These are phyloP conservation scores for Phania funesta DNA, from an alignment of 2,888 invertebrate genomes.

Conservation along the genomic window DNA sequence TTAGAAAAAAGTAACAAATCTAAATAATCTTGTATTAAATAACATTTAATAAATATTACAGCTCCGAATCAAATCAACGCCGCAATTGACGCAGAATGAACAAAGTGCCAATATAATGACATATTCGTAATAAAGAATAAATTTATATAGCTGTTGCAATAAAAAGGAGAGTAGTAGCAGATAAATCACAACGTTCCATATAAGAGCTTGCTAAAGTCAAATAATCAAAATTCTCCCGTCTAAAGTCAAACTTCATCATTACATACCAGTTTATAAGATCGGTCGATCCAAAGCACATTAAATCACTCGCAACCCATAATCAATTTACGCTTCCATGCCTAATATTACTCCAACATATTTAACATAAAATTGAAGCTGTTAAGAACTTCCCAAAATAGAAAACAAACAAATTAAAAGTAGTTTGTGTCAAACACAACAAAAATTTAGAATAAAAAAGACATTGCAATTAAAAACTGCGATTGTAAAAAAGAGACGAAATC, in stretches of 20 bases:
- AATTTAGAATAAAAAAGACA: neutral
- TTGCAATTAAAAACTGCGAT: neutral
- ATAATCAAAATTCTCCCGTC: slow-evolving; percentile 61
- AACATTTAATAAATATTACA: slow-evolving; percentile 53
- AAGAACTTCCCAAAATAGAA: slow-evolving; percentile 19
- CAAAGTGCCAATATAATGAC: neutral
- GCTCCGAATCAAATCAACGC: slow-evolving; percentile 43
- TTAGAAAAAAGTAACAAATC: slow-evolving; percentile 1
- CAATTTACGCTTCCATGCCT: slow-evolving; percentile 54
- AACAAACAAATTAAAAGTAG: slow-evolving; percentile 33
- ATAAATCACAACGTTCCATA: slow-evolving; percentile 26
- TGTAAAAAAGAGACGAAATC: slow-evolving; percentile 55
- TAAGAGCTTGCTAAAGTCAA: slow-evolving; percentile 48
- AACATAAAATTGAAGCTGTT: slow-evolving; percentile 13
- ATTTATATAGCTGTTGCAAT: neutral
- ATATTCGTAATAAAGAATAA: neutral
- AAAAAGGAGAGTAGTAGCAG: neutral
- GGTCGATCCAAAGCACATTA: slow-evolving; percentile 38
- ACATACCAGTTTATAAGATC: slow-evolving; percentile 1
- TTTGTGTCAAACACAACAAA: slow-evolving; percentile 46
- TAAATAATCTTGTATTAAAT: slow-evolving; percentile 11
- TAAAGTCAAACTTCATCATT: slow-evolving; percentile 46
- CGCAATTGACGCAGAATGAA: slow-evolving; percentile 4
- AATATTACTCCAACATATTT: slow-evolving; percentile 23
- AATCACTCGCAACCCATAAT: slow-evolving; percentile 47